Evolutionary conservation across 2,797 vertebrate species (phyloP).

Genomic region (Paramormyrops hopkinsi): DNA sequence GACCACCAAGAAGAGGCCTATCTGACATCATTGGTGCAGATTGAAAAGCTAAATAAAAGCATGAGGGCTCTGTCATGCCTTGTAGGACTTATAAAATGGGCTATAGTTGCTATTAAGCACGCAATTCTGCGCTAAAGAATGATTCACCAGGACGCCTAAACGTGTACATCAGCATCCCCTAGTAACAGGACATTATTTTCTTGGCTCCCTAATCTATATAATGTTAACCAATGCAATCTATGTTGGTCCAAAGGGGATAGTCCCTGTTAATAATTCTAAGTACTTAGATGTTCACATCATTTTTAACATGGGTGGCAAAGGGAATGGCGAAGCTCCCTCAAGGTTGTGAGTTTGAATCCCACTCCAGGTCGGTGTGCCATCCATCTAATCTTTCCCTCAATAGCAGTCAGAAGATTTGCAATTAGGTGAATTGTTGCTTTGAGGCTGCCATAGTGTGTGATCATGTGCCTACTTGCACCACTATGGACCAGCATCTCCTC

Average conservation of each 20-base stretch:
- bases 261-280: neutral
- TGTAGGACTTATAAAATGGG: neutral
- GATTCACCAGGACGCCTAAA: neutral
- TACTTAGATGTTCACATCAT: neutral
- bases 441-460: neutral
- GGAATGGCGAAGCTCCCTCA: neutral
- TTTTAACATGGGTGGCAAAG: neutral
- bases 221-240: neutral
- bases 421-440: neutral
- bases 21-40: slow-evolving; percentile 25
- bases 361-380: neutral
- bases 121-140: neutral
- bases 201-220: neutral
- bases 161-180: neutral
- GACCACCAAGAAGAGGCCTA: slow-evolving; percentile 38
- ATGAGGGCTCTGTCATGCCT: slow-evolving; percentile 16
- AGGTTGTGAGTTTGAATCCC: neutral
- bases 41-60: slow-evolving; percentile 26
- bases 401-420: neutral
- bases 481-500: neutral
- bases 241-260: neutral
- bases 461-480: neutral
- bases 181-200: neutral
- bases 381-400: neutral
- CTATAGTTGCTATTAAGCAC: neutral